Percentiles rank a stretch among this genome's conserved stretches.
Conservation (phyloP, 1,140 invertebrate genomes). For the Drosophila lini region DNA sequence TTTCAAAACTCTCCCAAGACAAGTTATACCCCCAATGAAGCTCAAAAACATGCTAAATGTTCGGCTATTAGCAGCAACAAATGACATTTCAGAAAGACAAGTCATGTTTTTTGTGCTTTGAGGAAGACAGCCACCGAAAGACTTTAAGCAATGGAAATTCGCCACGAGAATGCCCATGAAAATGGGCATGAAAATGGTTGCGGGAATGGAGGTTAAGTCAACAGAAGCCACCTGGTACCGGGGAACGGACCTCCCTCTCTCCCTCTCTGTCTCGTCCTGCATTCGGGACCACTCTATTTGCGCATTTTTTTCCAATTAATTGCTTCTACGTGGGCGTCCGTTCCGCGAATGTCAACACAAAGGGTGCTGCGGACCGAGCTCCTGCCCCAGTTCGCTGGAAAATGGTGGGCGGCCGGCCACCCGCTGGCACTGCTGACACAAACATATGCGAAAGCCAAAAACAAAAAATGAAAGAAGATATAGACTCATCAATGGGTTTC, state of each 20-base stretch:
- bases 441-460: conserved; percentile 56
- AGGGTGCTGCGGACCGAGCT: conserved; percentile 40
- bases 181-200: not conserved
- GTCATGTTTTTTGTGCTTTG: conserved; percentile 2
- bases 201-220: conserved; percentile 72
- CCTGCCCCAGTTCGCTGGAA: conserved; percentile 20
- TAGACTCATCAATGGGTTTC: conserved; percentile 77
- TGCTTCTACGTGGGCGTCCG: conserved; percentile 69
- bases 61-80: conserved; percentile 44
- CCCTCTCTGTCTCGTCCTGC: not conserved
- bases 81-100: conserved; percentile 28
- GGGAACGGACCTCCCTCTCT: not conserved
- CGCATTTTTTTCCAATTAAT: conserved; percentile 80
- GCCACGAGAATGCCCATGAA: conserved; percentile 1
- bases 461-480: conserved; percentile 40
- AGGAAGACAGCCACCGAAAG: conserved; percentile 5
- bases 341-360: conserved; percentile 72
- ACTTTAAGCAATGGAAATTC: conserved; percentile 25
- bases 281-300: conserved; percentile 64
- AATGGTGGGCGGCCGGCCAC: conserved; percentile 12
- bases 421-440: conserved; percentile 63
- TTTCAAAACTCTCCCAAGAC: not conserved
- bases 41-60: conserved; percentile 17
- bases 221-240: conserved; percentile 59
- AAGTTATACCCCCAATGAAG: not conserved